These are phyloP conservation scores for Danionella dracula DNA, from an alignment of 2,797 vertebrate genomes.

Conservation along the genomic window DNA sequence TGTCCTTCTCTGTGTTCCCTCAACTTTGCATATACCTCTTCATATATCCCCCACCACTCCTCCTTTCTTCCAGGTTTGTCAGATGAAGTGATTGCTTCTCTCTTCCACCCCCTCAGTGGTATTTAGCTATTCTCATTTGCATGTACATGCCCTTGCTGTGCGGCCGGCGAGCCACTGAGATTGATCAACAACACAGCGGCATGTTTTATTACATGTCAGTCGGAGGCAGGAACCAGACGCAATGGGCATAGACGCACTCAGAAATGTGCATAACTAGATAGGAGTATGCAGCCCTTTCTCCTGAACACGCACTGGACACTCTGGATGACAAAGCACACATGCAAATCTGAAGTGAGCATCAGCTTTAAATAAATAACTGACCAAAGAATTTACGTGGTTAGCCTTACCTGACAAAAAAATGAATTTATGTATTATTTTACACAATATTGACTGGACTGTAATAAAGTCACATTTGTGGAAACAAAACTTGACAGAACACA, in stretches of 20 bases:
- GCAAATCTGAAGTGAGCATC: too few relatives aligned
- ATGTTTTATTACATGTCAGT: conserved; percentile 88
- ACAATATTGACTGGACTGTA: too few relatives aligned
- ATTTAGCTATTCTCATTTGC: conserved; percentile 94
- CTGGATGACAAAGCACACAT: background rate
- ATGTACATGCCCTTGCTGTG: conserved; percentile 96
- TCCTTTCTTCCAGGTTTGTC: conserved; percentile 63
- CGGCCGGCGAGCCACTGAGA: conserved; percentile 83
- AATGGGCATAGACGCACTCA: conserved; percentile 29
- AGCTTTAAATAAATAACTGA: too few relatives aligned
- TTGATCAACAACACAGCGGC: conserved; percentile 88
- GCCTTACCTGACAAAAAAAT: too few relatives aligned
- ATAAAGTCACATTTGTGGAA: too few relatives aligned
- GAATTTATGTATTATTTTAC: too few relatives aligned
- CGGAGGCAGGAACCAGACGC: conserved; percentile 49
- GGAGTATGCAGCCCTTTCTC: background rate
- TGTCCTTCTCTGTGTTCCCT: conserved; percentile 47
- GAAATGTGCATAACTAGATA: conserved; percentile 29
- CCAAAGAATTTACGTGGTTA: too few relatives aligned
- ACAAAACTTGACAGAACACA: too few relatives aligned
- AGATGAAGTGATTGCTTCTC: conserved; percentile 71
- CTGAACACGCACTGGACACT: background rate
- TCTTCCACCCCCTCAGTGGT: conserved; percentile 80
- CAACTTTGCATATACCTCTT: conserved; percentile 58
- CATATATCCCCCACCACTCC: conserved; percentile 44